phyloP scores from a whole-genome alignment of 2,888 invertebrate genomes.

The Mimas tiliae region DNA sequence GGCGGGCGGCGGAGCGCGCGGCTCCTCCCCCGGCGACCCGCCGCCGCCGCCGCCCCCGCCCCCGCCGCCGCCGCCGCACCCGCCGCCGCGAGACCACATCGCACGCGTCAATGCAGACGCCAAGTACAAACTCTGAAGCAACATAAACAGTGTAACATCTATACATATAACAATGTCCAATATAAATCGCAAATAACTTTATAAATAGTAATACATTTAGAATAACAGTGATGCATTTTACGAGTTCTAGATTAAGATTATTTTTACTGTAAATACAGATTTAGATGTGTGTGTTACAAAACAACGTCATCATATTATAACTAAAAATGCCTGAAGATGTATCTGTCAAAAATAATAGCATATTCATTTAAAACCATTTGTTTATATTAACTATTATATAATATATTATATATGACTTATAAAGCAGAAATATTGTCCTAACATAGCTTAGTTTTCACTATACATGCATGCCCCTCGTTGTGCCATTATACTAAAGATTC shows the following conservation, averaged over 20 bases:
- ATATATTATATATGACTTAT: too few species aligned
- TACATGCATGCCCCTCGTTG: too few species aligned
- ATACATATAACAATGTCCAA: not conserved
- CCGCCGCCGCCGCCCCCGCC: constrained; percentile 52
- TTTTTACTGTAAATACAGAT: not conserved
- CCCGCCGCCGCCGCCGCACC: constrained; percentile 82
- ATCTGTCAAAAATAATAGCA: too few species aligned
- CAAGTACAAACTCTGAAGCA: constrained; percentile 91
- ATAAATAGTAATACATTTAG: not conserved
- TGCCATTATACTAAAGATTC: not conserved
- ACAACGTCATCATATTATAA: too few species aligned
- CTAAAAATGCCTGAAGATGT: too few species aligned
- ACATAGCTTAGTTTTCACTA: too few species aligned
- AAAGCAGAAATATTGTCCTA: too few species aligned
- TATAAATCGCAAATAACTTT: too few species aligned
- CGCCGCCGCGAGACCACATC: constrained; percentile 92
- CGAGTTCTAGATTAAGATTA: not conserved
- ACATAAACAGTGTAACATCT: not conserved
- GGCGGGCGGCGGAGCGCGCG: constrained; percentile 79
- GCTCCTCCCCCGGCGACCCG: constrained; percentile 65
- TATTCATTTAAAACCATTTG: too few species aligned
- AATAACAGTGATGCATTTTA: not conserved
- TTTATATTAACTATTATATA: too few species aligned
- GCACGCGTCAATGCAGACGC: constrained; percentile 95
- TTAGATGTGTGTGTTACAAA: not conserved